These are phyloP conservation scores for Candoia aspera DNA, from an alignment of 2,113 vertebrate genomes.

Conservation along the genomic window DNA sequence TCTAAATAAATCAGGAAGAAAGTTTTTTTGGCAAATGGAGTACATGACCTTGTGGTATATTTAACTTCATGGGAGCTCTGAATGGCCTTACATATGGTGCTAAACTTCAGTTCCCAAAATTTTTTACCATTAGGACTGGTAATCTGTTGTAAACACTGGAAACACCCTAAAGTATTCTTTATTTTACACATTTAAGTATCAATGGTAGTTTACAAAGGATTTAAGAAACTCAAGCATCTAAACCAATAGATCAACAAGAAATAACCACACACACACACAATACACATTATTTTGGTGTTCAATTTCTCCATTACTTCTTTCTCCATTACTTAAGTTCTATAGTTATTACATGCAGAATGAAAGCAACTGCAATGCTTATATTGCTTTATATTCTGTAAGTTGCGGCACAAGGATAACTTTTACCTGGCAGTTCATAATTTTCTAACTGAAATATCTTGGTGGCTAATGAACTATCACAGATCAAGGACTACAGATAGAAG, in stretches of 20 bases:
- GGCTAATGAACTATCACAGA: background rate
- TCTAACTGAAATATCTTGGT: background rate
- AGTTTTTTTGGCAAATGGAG: background rate
- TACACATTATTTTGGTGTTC: slow-evolving; percentile 34
- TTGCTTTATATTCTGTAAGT: background rate
- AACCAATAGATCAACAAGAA: slow-evolving; percentile 22
- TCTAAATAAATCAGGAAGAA: background rate
- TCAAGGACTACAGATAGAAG: background rate
- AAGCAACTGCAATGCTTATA: background rate
- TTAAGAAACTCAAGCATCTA: slow-evolving; percentile 2
- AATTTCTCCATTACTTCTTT: slow-evolving; percentile 13
- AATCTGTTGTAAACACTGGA: background rate
- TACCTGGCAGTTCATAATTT: background rate
- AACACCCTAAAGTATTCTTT: background rate
- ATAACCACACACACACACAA: background rate
- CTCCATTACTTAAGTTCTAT: background rate
- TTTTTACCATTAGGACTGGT: background rate
- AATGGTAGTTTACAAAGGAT: background rate
- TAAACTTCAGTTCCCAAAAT: background rate
- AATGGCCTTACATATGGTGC: background rate
- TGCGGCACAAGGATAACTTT: background rate
- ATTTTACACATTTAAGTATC: background rate
- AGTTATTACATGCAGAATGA: slow-evolving; percentile 21
- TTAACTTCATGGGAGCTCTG: background rate
- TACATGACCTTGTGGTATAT: background rate